Evolutionary conservation across 2,888 invertebrate species (phyloP).

Genomic region (Sinodicranocentrus sp.): DNA sequence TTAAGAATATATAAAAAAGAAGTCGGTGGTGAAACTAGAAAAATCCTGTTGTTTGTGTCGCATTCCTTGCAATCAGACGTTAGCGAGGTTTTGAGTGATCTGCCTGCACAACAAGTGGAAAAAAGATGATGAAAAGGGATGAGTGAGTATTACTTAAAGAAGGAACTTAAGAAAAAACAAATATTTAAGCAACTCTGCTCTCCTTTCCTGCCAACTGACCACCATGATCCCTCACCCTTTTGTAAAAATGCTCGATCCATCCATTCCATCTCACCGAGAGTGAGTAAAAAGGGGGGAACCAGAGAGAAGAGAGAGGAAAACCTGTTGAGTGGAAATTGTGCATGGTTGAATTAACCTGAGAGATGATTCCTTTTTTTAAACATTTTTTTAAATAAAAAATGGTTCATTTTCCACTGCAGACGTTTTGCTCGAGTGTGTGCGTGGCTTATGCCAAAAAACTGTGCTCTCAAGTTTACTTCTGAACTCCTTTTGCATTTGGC

Average conservation of each 20-base stretch:
- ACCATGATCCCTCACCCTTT: not conserved
- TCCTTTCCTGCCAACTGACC: not conserved
- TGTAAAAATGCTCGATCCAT: not conserved
- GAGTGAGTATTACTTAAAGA: too few species aligned
- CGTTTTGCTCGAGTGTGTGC: constrained; percentile 9
- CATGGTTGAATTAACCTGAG: constrained; percentile 45
- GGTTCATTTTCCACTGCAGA: not conserved
- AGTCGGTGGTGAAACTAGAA: not conserved
- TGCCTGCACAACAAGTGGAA: too few species aligned
- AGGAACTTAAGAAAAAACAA: too few species aligned
- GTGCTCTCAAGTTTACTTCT: too few species aligned
- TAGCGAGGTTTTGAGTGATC: too few species aligned
- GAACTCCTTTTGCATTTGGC: too few species aligned
- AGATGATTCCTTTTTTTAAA: not conserved
- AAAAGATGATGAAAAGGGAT: too few species aligned
- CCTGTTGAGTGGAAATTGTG: constrained; percentile 56
- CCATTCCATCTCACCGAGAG: too few species aligned
- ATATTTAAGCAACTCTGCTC: too few species aligned
- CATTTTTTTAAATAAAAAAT: not conserved
- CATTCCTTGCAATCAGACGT: constrained; percentile 3
- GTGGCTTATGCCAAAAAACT: constrained; percentile 29
- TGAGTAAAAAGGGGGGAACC: not conserved
- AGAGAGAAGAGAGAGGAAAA: constrained; percentile 37
- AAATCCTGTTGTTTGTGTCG: not conserved
- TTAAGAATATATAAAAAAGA: too few species aligned